A percentile compares a stretch with the other conserved stretches of the same genome.
Evolutionary conservation across 1,140 invertebrate genomes (phyloP).

Genomic region (Euura lappo): DNA sequence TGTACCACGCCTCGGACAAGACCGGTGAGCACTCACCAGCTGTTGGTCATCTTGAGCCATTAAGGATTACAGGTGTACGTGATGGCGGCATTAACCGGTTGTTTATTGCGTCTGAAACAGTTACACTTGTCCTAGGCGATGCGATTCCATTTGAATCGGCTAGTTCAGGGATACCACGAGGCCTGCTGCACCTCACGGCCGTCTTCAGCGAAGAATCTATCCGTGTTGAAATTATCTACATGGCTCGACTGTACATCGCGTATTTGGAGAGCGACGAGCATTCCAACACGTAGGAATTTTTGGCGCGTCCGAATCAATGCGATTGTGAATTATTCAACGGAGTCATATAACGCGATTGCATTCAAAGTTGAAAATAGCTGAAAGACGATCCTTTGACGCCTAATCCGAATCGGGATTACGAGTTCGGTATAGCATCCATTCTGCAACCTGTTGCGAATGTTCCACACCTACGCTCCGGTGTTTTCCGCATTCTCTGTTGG

Average conservation of each 20-base stretch:
- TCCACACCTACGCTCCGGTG: background rate
- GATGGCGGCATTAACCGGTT: constrained; percentile 2
- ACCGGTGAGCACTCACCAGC: background rate
- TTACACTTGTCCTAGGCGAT: background rate
- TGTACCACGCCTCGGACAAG: background rate
- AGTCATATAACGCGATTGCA: too few species aligned
- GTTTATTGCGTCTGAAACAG: background rate
- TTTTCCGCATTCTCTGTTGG: too few species aligned
- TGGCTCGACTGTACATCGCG: too few species aligned
- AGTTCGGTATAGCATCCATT: background rate
- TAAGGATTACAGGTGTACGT: constrained; percentile 2
- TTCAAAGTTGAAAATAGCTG: too few species aligned
- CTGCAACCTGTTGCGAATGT: background rate
- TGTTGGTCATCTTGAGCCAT: background rate
- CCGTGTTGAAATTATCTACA: too few species aligned
- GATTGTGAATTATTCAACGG: too few species aligned
- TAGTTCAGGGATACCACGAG: background rate
- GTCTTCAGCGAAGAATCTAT: background rate
- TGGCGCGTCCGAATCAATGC: too few species aligned
- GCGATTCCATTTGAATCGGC: background rate
- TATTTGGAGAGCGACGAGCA: too few species aligned
- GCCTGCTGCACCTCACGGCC: background rate
- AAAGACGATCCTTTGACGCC: too few species aligned
- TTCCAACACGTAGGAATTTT: too few species aligned
- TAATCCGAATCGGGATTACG: too few species aligned